Conservation (phyloP, 2,888 invertebrate genomes). For the Phania funesta region DNA sequence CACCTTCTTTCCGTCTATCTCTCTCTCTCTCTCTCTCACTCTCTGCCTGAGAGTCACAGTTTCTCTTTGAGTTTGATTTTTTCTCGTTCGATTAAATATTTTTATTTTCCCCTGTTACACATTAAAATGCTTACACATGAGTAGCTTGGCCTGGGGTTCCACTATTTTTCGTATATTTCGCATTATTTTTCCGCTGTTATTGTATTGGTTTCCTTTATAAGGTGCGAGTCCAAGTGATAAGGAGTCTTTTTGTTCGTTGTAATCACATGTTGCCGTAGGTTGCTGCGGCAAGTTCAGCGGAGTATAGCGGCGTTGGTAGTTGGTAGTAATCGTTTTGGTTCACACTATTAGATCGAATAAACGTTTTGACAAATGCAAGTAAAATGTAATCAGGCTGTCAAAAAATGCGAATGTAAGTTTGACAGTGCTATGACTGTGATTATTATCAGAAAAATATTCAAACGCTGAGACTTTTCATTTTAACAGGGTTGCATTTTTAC, state of each 20-base stretch:
- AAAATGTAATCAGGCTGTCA: too few relatives aligned
- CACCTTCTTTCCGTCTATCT: not conserved
- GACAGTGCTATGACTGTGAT: too few relatives aligned
- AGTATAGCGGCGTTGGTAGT: too few relatives aligned
- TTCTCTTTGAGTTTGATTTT: constrained; percentile 53
- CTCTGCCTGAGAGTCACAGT: not conserved
- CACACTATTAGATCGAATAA: too few relatives aligned
- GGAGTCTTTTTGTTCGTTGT: not conserved
- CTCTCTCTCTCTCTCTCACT: not conserved
- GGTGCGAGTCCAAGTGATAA: not conserved
- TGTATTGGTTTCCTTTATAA: constrained; percentile 25
- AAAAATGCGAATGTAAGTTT: too few relatives aligned
- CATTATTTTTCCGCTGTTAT: not conserved
- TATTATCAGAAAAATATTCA: too few relatives aligned
- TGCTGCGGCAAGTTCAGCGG: too few relatives aligned
- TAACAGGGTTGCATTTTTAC: too few relatives aligned
- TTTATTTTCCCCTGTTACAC: constrained; percentile 33
- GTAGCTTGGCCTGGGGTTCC: constrained; percentile 6
- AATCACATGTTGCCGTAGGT: too few relatives aligned
- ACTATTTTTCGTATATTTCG: not conserved
- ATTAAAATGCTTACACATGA: constrained; percentile 42
- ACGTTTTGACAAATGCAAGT: too few relatives aligned
- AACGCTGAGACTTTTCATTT: too few relatives aligned
- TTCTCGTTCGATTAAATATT: constrained; percentile 53
- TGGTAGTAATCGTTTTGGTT: too few relatives aligned